Evolutionary conservation across 2,888 invertebrate genomes (phyloP).

Genomic region (Globia sparganii): DNA sequence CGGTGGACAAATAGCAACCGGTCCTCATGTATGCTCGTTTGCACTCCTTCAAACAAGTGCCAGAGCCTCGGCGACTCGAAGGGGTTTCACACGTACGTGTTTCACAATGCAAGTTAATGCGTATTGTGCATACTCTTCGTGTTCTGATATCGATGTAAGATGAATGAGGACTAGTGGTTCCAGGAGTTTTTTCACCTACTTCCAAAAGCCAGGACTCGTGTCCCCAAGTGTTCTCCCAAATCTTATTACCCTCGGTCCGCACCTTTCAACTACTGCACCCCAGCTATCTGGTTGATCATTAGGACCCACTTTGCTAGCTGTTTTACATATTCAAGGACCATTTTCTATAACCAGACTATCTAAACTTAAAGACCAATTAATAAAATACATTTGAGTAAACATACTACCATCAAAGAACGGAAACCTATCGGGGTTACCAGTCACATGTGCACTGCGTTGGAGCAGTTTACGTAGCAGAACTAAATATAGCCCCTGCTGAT

Average conservation of each 20-base stretch:
- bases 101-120: not conserved
- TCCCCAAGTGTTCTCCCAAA: not conserved
- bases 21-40: constrained; percentile 10
- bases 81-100: not conserved
- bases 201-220: not conserved
- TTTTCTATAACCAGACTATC: not conserved
- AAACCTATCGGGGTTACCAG: constrained; percentile 42
- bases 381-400: constrained; percentile 16
- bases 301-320: too few relatives aligned
- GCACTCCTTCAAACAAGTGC: not conserved
- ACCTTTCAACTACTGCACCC: not conserved
- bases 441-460: constrained; percentile 58
- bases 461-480: constrained; percentile 57
- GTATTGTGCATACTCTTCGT: not conserved
- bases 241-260: not conserved
- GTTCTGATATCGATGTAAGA: not conserved
- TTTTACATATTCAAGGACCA: not conserved
- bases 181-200: not conserved
- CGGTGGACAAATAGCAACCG: constrained; percentile 25
- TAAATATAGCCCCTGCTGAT: constrained; percentile 63
- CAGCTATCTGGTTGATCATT: not conserved
- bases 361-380: constrained; percentile 9
- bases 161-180: not conserved
- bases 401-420: constrained; percentile 31
- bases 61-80: not conserved